Base-by-base conservation (phyloP, 2,113 vertebrate genomes). In the Stigmatopora argus region DNA sequence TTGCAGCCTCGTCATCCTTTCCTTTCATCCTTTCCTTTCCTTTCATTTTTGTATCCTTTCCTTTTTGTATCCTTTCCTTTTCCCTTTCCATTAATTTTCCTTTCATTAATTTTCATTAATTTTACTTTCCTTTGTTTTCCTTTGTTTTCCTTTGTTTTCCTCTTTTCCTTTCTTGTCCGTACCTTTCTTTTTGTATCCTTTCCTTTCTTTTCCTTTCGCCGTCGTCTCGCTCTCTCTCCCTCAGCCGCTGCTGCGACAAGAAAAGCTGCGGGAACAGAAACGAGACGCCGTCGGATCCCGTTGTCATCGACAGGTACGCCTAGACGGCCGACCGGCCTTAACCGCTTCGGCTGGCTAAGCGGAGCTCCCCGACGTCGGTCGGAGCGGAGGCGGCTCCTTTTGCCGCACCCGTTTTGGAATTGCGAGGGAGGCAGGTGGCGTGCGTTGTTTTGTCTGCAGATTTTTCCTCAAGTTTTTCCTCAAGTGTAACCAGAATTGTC, bases 401-500 rank as follows among this genome's bases (percentile, higher is more conserved):
- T 23, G 11, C 12, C 5, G 17, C 10, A 13, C 19, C 52, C 13
- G 21, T 21, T 26, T 23, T 19, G 7, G 18, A 51, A 51, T 9
- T 19, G 48, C n/a, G 10, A 18, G 47, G 17, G 47, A 52, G 2
- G n/a, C n/a, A 5, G n/a, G 5, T 4, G 3, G 0, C 12, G 11
- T 35, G 53, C 8, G 26, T 13, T 48, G 47, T 15, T 45, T 14
- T 61, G 41, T 15, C 23, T 61, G 38, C 65, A 87, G 85, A 74
- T 87, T 87, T 71, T 87, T 87, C 57, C 67, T 86, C 1, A 87
- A 85, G 78, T 87, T 87, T 48, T 87, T 85, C 64, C 72, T 86
- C 7, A 86, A 87, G 74, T 87, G 85, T 72, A 87, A 87, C 81
- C 85, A 87, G 80, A 87, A 87, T 73, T 87, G 85, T 71, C 71